Evolutionary conservation across 2,888 invertebrate species (phyloP).

Genomic region (Agrotis ipsilon): DNA sequence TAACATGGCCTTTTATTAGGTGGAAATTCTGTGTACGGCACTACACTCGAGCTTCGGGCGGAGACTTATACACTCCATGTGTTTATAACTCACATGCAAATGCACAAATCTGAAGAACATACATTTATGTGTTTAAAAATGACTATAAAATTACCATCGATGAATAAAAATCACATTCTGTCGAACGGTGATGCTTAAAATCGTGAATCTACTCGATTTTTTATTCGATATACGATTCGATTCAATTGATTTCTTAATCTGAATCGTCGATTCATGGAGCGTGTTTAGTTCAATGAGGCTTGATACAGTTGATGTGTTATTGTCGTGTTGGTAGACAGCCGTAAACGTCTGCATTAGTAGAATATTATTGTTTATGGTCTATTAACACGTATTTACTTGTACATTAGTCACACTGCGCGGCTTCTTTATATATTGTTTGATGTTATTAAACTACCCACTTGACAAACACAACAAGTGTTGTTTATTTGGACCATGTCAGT

Average conservation of each 20-base stretch:
- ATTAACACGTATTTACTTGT: constrained; percentile 78
- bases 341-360: constrained; percentile 87
- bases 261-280: constrained; percentile 80
- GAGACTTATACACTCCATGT: constrained; percentile 80
- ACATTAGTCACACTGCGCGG: constrained; percentile 73
- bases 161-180: constrained; percentile 74
- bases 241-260: constrained; percentile 81
- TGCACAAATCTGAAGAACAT: constrained; percentile 61
- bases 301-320: constrained; percentile 87
- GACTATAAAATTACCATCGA: constrained; percentile 76
- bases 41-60: constrained; percentile 76
- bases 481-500: constrained; percentile 32
- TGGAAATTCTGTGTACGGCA: constrained; percentile 89
- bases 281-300: constrained; percentile 88
- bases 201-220: constrained; percentile 69
- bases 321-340: constrained; percentile 85
- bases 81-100: constrained; percentile 67
- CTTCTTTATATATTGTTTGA: constrained; percentile 64
- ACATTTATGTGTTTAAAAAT: constrained; percentile 67
- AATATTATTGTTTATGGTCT: constrained; percentile 84
- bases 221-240: constrained; percentile 73
- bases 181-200: constrained; percentile 67
- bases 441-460: constrained; percentile 48
- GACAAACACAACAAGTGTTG: constrained; percentile 37
- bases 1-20: constrained; percentile 90